phyloP scores from a whole-genome alignment of 37 sponge, comb jelly and placozoan genomes.

The Lycopodina hypogea region DNA sequence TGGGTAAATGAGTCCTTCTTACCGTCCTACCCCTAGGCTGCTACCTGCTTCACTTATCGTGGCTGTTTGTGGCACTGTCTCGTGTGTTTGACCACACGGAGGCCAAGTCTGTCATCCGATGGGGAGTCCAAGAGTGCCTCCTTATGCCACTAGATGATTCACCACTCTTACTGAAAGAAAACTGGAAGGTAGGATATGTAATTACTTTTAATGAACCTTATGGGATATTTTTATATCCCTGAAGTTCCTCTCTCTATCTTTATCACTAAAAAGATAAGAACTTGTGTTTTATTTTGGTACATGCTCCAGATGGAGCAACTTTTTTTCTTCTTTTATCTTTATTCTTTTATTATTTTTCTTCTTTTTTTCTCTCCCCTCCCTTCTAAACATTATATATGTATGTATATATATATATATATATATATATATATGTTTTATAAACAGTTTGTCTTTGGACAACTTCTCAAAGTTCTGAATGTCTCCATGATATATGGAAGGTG shows the following conservation, averaged over 20 bases:
- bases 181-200: slow-evolving; percentile 63
- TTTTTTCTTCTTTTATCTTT: no score
- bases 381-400: no score
- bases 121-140: slow-evolving; percentile 65
- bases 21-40: slow-evolving; percentile 26
- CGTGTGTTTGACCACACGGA: slow-evolving; percentile 69
- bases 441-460: slow-evolving; percentile 62
- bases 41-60: slow-evolving; percentile 65
- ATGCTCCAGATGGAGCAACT: no score
- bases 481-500: slow-evolving; percentile 57
- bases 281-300: no score
- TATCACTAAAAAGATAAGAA: no score
- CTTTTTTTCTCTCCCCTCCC: no score
- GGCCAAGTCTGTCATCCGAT: slow-evolving; percentile 70
- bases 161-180: slow-evolving; percentile 32
- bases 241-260: no score
- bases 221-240: not conserved
- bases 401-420: no score
- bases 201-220: not conserved
- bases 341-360: no score
- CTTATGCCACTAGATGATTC: slow-evolving; percentile 46
- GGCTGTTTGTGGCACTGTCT: slow-evolving; percentile 61
- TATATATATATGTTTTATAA: not conserved
- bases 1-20: no score
- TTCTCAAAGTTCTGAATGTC: slow-evolving; percentile 50